These are phyloP conservation scores for Podarcis lilfordi DNA, from an alignment of 2,797 vertebrate genomes.

Conservation along the genomic window DNA sequence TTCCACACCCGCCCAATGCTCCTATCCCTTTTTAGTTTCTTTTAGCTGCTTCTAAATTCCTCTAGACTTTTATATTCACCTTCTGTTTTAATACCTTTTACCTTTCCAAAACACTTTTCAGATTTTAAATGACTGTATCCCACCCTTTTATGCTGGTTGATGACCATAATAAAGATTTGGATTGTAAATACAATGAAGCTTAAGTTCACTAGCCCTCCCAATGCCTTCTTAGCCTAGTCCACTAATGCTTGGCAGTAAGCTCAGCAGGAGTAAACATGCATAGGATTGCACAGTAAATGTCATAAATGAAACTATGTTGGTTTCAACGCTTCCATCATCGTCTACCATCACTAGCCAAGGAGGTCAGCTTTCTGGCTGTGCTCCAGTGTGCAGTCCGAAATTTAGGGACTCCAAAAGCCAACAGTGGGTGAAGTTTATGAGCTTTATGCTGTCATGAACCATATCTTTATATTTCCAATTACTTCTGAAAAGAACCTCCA, in stretches of 20 bases:
- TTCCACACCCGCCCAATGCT: no score
- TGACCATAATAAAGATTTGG: no score
- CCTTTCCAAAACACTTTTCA: no score
- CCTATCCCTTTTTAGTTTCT: no score
- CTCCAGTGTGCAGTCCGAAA: neutral
- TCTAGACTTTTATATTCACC: no score
- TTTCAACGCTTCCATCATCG: neutral
- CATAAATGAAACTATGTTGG: neutral
- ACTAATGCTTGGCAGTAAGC: neutral
- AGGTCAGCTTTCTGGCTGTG: neutral
- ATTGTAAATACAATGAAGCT: neutral
- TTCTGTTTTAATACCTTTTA: no score
- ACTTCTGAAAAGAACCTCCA: neutral
- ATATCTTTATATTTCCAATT: neutral
- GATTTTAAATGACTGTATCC: no score
- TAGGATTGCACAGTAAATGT: neutral
- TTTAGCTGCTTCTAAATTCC: no score
- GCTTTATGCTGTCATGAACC: neutral
- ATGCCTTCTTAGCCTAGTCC: neutral
- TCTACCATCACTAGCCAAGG: neutral
- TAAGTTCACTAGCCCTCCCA: neutral
- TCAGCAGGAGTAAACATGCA: neutral
- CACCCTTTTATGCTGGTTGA: no score
- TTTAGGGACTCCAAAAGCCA: neutral
- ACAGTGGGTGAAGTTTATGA: accelerated